Base-by-base conservation (phyloP, 2,797 vertebrate genomes). In the Epinephelus awoara region DNA sequence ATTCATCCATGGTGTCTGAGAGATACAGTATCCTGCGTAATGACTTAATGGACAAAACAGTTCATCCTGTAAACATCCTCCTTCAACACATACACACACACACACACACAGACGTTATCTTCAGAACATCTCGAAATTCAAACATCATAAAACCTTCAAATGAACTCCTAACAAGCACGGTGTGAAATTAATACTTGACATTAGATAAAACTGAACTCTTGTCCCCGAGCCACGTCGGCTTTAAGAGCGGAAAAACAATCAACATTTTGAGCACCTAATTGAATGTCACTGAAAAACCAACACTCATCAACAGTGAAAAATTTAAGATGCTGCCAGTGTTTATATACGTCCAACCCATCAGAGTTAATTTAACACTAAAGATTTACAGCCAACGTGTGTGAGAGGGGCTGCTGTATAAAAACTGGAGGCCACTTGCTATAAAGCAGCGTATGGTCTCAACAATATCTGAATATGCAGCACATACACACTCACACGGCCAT, bases 251-350 rank as follows among this genome's bases (percentile, higher is more conserved):
- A 52, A 34, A 58, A 77, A 75, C 55, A 76, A 64, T 72, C 51
- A 79, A 51, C 49, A 47, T 42, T 44, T 12, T 52, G 12, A 80
- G 58, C 19, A 18, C n/a, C 42, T 59, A 29, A 71, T 67, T 54
- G 38, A 72, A 72, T n/a, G 80, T 65, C 73, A 54, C 27, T 44
- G 64, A 55, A 81, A 76, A 72, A 75, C 46, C 69, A 64, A 79
- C 50, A 63, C 23, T 57, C 18, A 59, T 80, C 65, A 78, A 23
- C 56, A 42, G 50, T 29, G 9, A 79, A 34, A 46, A 21, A 69
- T 50, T 15, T 13, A 55, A 38, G 40, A 69, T 58, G 15, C 23
- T 17, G 40, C 23, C 21, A 23, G 27, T 61, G 25, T 73, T 75
- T 58, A 55, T 68, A 50, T 17, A 49, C 6, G 1, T 23, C 46